Base-by-base conservation (phyloP, 2,113 vertebrate species). In the Lamprotornis superbus region DNA sequence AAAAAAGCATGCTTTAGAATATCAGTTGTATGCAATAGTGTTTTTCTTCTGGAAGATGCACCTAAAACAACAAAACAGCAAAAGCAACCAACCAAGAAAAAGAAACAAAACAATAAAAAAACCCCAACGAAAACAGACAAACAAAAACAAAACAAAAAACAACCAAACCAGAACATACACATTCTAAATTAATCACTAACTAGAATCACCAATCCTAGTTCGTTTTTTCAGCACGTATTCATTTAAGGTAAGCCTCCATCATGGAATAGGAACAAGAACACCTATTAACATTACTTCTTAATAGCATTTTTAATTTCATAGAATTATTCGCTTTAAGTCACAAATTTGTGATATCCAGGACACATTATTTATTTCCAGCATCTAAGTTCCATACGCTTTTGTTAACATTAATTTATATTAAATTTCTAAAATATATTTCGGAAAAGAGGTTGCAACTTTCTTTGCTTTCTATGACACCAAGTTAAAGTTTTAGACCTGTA, bases 121-220 rank as follows among this genome's bases (percentile, higher is more conserved):
- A 1, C 8, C 24, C n/a, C 12, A 40, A 50, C 4, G 5, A 47
- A 44, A 24, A 18, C 11, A 46, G 46, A 15, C 10, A 42, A 79
- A 10, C 16, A 28, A 49, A 33, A 11, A 20, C 12, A 37, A 67
- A 15, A 12, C 22, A 31, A 27, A 50, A 17, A 5, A 8, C 21
- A 3, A 2, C 3, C 12, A 68, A 47, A 35, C 10, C 6, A 18
- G 27, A 87, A 10, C 0, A 7, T 3, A 2, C 9, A 10, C 12
- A 13, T 18, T 19, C 8, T 52, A 64, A 77, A 77, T 76, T 27
- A 83, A 46, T 46, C 25, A 10, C 10, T n/a, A 47, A 8, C 4
- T 81, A 42, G 27, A 60, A 65, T 73, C 10, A 52, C 8, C 20
- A 74, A 47, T 59, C 8, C 11, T 35, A 71, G 42, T 73, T 77